Base-by-base conservation (phyloP, 2,113 vertebrate genomes). In the Pao palembangensis region DNA sequence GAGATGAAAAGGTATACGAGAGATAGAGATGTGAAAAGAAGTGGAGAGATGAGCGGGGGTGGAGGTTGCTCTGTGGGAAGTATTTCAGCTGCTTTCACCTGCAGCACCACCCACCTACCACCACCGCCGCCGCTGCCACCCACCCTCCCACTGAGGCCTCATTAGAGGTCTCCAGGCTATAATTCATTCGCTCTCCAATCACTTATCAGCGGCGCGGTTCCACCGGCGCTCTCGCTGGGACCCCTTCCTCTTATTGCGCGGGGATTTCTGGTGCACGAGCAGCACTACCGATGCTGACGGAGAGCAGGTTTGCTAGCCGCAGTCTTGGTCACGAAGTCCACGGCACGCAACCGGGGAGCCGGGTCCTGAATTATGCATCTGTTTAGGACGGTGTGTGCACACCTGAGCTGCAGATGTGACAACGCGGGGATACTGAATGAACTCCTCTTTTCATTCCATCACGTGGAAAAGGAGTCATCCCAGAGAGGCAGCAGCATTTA, bases 101-200 rank as follows among this genome's bases (percentile, higher is more conserved):
- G 75, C 38, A 28, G 18, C 50, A 51, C 73, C 49, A 44, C 51
- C 73, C 73, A 76, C 51, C 47, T 28, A n/a, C n/a, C n/a, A n/a
- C n/a, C n/a, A n/a, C n/a, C n/a, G n/a, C n/a, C n/a, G n/a, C n/a
- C 12, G 8, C 51, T 3, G 2, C 44, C 44, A 1, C 50, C 20
- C 51, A n/a, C 17, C 51, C 25, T 34, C 51, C 71, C 73, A 73
- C 75, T 41, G 78, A 84, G 81, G 69, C 76, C 73, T 85, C 84
- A 85, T 87, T 80, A 86, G 75, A 79, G 71, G 80, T 84, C 86
- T 82, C 79, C 75, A 58, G 69, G 73, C 85, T 80, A 48, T 78
- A 85, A 83, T 85, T 85, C 80, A 87, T 79, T 88, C 76, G 64
- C 59, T 73, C 64, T 61, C 63, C 83, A 84, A 86, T 85, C 83